Evolutionary conservation across 1,140 invertebrate species (phyloP), one percentile per base, ranked within the genome.

Genomic region (Sinonovacula constricta): DNA sequence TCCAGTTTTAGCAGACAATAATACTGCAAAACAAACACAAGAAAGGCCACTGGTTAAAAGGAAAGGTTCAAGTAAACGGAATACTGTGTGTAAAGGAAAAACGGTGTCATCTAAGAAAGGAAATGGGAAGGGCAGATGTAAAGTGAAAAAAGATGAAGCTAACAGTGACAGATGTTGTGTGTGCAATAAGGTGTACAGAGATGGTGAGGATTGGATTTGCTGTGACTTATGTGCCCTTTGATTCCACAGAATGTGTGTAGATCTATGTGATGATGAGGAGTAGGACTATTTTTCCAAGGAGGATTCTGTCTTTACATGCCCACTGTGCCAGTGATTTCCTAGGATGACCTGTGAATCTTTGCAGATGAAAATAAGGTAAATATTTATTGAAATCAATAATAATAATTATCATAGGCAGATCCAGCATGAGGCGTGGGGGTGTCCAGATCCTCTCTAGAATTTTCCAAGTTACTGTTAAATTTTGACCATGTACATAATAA

Each of bases 131-230:
- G 28, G 57, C 28, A 60, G 31, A 30, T 3, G 7, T 60, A 60
- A 60, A 60, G 14, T 10, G 5, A 60, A 10, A 60, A 26, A 60
- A 30, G 30, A 3, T 26, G n/a, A n/a, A n/a, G n/a, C n/a, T n/a
- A 10, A 63, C n/a, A 63, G 7, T 63, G 60, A 63, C 7, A 22
- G 3, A 33, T 63, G 60, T 63, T n/a, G 60, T n/a, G 14, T 63
- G 31, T 63, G 60, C 28, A 7, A 3, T 36, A 63, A 34, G 36
- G 7, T 63, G 3, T 34, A 63, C 28, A 63, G 22, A 34, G 31
- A 33, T 10, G 30, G 28, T 63, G 31, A 63, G 15, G 60, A 63
- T 33, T 34, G 30, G 60, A 63, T 63, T 4, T 63, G 60, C 33
- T 63, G 60, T n/a, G 31, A 63, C 33, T 36, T n/a, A 3, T 63